A percentile compares a stretch with the other conserved stretches of the same genome.
Conservation (phyloP, 2,888 invertebrate species). For the Yponomeuta plumbellus region DNA sequence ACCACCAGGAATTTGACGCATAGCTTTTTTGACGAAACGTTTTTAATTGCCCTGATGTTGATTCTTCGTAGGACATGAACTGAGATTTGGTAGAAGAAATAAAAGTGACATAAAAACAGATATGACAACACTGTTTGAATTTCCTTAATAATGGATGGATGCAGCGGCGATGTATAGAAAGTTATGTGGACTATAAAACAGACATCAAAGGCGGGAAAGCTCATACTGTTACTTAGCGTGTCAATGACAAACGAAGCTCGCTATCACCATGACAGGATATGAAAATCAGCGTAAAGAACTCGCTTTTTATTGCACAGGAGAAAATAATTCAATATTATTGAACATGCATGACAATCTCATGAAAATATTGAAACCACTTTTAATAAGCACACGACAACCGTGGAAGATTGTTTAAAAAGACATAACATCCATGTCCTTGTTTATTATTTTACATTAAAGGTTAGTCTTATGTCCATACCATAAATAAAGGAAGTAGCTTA, state of each 20-base stretch:
- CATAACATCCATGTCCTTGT: background rate
- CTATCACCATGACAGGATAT: too few species aligned
- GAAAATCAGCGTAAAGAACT: too few species aligned
- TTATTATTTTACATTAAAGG: background rate
- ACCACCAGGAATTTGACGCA: conserved; percentile 1
- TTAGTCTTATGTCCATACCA: background rate
- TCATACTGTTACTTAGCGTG: background rate
- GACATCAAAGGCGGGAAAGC: background rate
- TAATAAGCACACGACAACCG: background rate
- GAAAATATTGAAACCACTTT: background rate
- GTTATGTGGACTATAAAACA: background rate
- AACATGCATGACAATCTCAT: background rate
- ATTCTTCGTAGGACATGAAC: background rate
- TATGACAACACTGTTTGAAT: background rate
- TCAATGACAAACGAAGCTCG: too few species aligned
- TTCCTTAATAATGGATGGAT: background rate
- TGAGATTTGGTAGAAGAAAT: background rate
- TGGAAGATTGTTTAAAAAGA: background rate
- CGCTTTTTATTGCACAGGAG: too few species aligned
- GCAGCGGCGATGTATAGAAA: background rate
- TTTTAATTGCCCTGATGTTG: conserved; percentile 5
- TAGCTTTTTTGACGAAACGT: background rate
- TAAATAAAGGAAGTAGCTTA: conserved; percentile 1
- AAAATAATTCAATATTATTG: background rate
- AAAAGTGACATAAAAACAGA: conserved; percentile 1